phyloP scores from a whole-genome alignment of 1,140 invertebrate genomes.

The Xylocopa sonorina region DNA sequence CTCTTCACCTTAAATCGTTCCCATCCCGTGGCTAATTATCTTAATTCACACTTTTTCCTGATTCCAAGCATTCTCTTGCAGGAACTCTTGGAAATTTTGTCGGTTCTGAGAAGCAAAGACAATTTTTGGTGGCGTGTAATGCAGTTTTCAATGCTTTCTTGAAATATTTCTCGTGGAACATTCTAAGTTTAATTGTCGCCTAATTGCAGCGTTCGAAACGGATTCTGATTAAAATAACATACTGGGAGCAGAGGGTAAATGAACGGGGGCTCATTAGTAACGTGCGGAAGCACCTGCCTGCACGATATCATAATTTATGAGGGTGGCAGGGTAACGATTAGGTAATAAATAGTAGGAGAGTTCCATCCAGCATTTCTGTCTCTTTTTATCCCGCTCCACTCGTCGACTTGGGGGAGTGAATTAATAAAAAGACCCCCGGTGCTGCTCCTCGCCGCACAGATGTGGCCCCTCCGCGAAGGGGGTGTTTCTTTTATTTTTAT shows the following conservation, averaged over 20 bases:
- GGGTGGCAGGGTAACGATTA: conserved; percentile 59
- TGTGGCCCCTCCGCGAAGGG: conserved; percentile 64
- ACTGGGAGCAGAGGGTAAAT: not conserved
- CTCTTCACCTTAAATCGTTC: not conserved
- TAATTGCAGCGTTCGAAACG: not conserved
- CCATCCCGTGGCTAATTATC: too few relatives aligned
- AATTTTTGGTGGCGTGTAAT: too few relatives aligned
- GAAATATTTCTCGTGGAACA: too few relatives aligned
- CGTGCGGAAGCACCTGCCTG: conserved; percentile 56
- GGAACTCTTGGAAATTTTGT: too few relatives aligned
- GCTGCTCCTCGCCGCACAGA: conserved; percentile 69
- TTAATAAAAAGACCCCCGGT: conserved; percentile 75
- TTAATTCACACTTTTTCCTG: too few relatives aligned
- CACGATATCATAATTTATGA: conserved; percentile 63
- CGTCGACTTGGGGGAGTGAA: conserved; percentile 66
- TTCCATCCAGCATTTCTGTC: conserved; percentile 41
- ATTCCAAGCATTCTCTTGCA: too few relatives aligned
- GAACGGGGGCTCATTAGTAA: not conserved
- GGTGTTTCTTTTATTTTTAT: conserved; percentile 73
- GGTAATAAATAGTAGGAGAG: conserved; percentile 68
- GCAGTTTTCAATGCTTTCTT: too few relatives aligned
- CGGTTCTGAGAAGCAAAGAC: too few relatives aligned
- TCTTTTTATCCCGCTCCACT: conserved; percentile 20
- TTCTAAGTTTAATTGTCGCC: not conserved
- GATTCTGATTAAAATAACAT: not conserved